Percentiles rank a stretch among this genome's conserved stretches.
Conservation (phyloP, 2,888 invertebrate species). For the Hyalella azteca region DNA sequence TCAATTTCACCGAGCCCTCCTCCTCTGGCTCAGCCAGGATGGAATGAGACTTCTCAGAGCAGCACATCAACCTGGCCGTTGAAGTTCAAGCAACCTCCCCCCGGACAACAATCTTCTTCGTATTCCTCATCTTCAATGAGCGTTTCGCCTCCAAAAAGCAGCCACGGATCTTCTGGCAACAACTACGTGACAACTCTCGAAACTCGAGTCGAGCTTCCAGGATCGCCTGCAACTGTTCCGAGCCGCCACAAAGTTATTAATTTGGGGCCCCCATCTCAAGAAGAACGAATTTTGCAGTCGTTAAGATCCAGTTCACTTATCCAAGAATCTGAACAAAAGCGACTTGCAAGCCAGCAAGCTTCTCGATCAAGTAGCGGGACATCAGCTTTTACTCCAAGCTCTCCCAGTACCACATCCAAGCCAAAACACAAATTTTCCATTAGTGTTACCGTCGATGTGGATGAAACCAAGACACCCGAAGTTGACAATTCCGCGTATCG, state of each 20-base stretch:
- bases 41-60: conserved; percentile 49
- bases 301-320: conserved; percentile 75
- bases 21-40: conserved; percentile 50
- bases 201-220: conserved; percentile 51
- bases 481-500: conserved; percentile 18
- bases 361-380: not conserved
- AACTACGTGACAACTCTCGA: conserved; percentile 56
- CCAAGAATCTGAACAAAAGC: conserved; percentile 58
- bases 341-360: conserved; percentile 26
- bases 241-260: conserved; percentile 54
- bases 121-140: conserved; percentile 59
- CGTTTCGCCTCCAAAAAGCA: conserved; percentile 30
- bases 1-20: conserved; percentile 52
- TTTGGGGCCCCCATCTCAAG: conserved; percentile 77
- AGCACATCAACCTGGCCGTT: conserved; percentile 63
- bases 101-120: conserved; percentile 39
- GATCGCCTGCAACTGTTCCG: conserved; percentile 46
- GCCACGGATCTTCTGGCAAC: conserved; percentile 18
- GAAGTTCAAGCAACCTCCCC: conserved; percentile 52
- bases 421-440: conserved; percentile 52
- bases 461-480: conserved; percentile 41
- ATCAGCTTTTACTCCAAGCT: not conserved
- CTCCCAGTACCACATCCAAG: conserved; percentile 11
- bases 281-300: conserved; percentile 79
- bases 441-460: conserved; percentile 56